Conservation (phyloP, 2,888 invertebrate species). For the Flexamia atlantica region DNA sequence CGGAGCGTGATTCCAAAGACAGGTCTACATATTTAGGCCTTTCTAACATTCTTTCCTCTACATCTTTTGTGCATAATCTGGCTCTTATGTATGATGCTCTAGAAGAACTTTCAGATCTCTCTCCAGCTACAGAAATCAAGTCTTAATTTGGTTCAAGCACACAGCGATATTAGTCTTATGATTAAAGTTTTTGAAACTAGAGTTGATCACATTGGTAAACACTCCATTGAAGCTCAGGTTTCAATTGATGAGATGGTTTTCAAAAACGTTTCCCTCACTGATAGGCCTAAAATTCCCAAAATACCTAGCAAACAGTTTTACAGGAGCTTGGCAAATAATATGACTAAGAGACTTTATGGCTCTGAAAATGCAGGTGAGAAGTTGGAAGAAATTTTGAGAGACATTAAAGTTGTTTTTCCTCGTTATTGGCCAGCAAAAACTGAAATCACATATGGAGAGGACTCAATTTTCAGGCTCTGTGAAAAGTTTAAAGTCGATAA, state of each 20-base stretch:
- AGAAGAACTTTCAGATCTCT: background rate
- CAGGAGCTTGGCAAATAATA: conserved; percentile 16
- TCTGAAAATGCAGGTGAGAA: background rate
- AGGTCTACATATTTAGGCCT: background rate
- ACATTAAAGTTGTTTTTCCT: conserved; percentile 34
- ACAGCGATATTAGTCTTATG: background rate
- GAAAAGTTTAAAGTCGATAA: background rate
- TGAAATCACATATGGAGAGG: background rate
- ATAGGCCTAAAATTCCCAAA: background rate
- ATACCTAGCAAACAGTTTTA: conserved; percentile 41
- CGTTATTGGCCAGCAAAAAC: conserved; percentile 28
- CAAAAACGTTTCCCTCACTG: background rate
- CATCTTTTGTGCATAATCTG: conserved; percentile 24
- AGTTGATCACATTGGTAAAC: background rate
- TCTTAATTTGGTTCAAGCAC: conserved; percentile 4
- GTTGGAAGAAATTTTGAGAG: background rate
- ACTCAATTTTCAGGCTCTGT: background rate
- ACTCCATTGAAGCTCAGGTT: background rate
- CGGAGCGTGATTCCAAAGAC: background rate
- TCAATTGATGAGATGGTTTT: background rate
- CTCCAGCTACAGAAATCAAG: conserved; percentile 40
- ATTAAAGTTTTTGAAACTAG: background rate
- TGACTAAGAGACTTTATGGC: background rate
- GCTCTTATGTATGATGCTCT: background rate
- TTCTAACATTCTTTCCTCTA: conserved; percentile 3